Percentiles rank a stretch among this genome's conserved stretches.
These are phyloP conservation scores for Rhynchophorus ferrugineus DNA, from an alignment of 1,140 invertebrate genomes.

Conservation along the genomic window DNA sequence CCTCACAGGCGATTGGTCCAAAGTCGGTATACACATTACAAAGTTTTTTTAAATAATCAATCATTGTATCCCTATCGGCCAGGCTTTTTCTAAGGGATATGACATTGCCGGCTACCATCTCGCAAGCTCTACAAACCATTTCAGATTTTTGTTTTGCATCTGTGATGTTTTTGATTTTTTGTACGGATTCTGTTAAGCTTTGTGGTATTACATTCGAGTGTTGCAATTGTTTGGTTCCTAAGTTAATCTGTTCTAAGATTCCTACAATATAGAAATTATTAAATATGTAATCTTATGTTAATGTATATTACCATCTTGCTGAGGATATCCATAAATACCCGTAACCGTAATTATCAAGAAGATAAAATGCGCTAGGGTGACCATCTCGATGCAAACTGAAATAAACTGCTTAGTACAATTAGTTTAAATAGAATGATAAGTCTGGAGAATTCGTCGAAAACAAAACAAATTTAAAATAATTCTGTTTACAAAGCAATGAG, in stretches of 20 bases:
- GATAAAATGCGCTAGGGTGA: too few relatives aligned
- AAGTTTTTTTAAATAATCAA: slow-evolving; percentile 18
- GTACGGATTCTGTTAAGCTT: not conserved
- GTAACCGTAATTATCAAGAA: too few relatives aligned
- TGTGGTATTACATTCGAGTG: not conserved
- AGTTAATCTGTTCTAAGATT: not conserved
- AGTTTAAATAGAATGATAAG: too few relatives aligned
- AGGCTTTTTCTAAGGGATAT: slow-evolving; percentile 20
- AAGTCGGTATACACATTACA: slow-evolving; percentile 15
- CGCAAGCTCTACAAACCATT: slow-evolving; percentile 8
- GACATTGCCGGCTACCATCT: slow-evolving; percentile 12
- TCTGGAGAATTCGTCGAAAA: too few relatives aligned
- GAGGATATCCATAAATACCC: too few relatives aligned
- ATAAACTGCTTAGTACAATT: too few relatives aligned
- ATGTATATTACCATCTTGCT: too few relatives aligned
- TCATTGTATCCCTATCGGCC: slow-evolving; percentile 19
- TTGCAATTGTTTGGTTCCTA: not conserved
- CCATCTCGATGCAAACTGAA: too few relatives aligned
- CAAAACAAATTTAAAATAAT: too few relatives aligned
- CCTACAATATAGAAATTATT: too few relatives aligned
- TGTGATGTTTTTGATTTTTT: not conserved
- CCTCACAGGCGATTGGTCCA: slow-evolving; percentile 9
- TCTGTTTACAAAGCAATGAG: too few relatives aligned
- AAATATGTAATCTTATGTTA: too few relatives aligned
- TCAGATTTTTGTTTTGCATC: not conserved